Evolutionary conservation across 2,113 vertebrate species (phyloP), one percentile per base, ranked within the genome.

Genomic region (Shinisaurus crocodilurus): DNA sequence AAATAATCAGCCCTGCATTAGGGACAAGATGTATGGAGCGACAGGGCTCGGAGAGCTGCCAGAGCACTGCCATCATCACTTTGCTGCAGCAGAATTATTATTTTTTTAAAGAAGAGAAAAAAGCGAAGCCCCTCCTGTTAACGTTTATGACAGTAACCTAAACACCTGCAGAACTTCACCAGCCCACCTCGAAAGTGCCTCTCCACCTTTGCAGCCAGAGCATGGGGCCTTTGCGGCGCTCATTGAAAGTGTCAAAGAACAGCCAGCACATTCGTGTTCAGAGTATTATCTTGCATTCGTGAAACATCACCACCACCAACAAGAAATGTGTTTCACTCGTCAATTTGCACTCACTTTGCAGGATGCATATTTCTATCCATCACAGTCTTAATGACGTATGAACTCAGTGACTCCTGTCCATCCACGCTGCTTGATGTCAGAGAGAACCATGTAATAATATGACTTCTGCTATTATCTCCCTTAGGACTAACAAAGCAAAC

Each of bases 321-420:
- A 80, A 87, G 82, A 77, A 79, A 57, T 93, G 88, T 93, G 89
- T 92, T 88, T 93, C 5, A 45, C 82, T 95, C 93, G 93, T 95
- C 94, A 95, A 93, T 83, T 90, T 95, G 93, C 90, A 89, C 87
- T 94, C 88, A 63, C 89, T 94, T 95, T 87, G 83, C 88, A 85
- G 86, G 94, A 93, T 95, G 86, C 79, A 88, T 77, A 1, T n/a
- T 92, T 92, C 93, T 94, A 87, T 89, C 89, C 94, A 92, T 91
- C 0, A 0, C 0, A 0, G 40, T 87, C 90, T 95, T 94, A 96
- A 94, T 93, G 96, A 96, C 95, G 89, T 86, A 95, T 95, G 95
- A 96, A 92, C 93, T 90, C 40, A 95, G 93, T 93, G 94, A 32
- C 65, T 92, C 67, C 84, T 95, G 92, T 94, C 94, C 93, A 94